Base-by-base conservation (phyloP, 2,797 vertebrate genomes). In the Stomatorhinus walkeri region DNA sequence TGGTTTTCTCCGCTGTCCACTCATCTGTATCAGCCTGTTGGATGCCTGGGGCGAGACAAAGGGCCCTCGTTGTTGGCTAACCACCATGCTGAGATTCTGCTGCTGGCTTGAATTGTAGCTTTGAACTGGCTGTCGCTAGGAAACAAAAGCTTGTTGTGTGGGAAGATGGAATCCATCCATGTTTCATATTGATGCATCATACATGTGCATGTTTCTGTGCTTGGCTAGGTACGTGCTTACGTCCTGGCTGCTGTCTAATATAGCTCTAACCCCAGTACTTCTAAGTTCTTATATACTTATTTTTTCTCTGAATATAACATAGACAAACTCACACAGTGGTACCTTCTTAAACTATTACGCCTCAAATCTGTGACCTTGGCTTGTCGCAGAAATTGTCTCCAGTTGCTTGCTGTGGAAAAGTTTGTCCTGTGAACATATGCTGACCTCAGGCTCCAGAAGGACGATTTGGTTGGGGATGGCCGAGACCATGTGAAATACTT, bases 131-230 rank as follows among this genome's bases (percentile, higher is more conserved):
- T 85, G 91, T 90, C 88, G 89, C 89, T 90, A 90, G 91, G 91
- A 94, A 94, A 93, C 91, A 93, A 94, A 94, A 90, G 90, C 92
- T 92, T 90, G 91, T 90, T 92, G 92, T 89, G 90, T 93, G 91
- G 93, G 94, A 93, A 92, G 91, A 93, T 89, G 93, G 85, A 87
- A 87, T 87, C 12, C 49, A 51, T 24, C 48, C 52, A 19, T 91
- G 92, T 92, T 94, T 92, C 91, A 93, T 92, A 94, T 91, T 88
- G 90, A 89, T 88, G 92, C 90, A 88, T 24, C 81, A 85, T 32
- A 56, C 85, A 68, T 85, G 9, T 88, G 90, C 91, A 89, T 83
- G 90, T 61, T 2, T 91, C 86, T 91, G 43, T 88, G 40, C 32
- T 52, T 43, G 52, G n/a, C 49, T 86, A 84, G n/a, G 51, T 86